Evolutionary conservation across 2,113 vertebrate genomes (phyloP), one percentile per base, ranked within the genome.

Genomic region (Anguilla rostrata): DNA sequence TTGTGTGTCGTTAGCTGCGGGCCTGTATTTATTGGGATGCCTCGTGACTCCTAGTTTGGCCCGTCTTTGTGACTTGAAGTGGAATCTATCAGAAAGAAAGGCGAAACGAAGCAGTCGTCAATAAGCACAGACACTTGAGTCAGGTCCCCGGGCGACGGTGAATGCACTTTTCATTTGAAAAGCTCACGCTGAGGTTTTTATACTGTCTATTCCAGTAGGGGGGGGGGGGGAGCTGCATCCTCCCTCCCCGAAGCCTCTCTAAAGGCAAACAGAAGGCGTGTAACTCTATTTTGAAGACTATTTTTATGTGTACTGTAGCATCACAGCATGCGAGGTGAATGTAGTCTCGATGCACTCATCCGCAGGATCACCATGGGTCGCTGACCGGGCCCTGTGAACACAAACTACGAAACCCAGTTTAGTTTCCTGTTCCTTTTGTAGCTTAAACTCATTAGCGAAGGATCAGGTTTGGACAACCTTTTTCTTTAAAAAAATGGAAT

Each of bases 121-220:
- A 39, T 60, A 60, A 29, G 22, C 26, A 22, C 26, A n/a, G 41
- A 81, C 79, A 53, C 81, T 56, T 29, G n/a, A 60, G 26, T 60
- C 41, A 83, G 15, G 29, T 82, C 26, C 82, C 53, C 49, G 29
- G 49, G 82, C 39, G 29, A 39, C 8, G 53, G 49, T 83, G 46
- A 83, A 39, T 60, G 15, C 82, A 83, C 53, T 83, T 83, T 57
- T 18, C 9, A 82, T 82, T 82, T 82, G 34, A 29, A 60, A 57
- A 39, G 12, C 46, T 18, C 49, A 26, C 12, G 46, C 53, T 57
- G 46, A 15, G 49, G 16, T 53, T 53, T 29, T 57, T 57, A 83
- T 39, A 29, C 82, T 20, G 82, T 34, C 82, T 49, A n/a, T 82
- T 82, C 81, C 81, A 53, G 46, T 34, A n/a, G n/a, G 34, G 34